phyloP scores from a whole-genome alignment of 2,888 invertebrate species.

The Malthinus flaveolus region DNA sequence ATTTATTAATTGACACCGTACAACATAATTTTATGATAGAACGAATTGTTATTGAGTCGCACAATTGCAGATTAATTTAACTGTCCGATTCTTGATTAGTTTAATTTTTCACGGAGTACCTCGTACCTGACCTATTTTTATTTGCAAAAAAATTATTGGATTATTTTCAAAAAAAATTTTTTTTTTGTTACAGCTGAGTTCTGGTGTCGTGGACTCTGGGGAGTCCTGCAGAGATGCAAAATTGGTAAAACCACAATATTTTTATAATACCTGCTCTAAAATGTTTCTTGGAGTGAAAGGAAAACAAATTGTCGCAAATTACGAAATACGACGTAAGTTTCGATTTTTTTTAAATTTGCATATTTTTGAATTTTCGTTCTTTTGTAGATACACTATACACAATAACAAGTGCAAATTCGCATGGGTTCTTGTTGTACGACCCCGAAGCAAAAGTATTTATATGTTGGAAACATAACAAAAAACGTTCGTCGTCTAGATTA shows the following conservation, averaged over 20 bases:
- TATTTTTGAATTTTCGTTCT: slow-evolving; percentile 11
- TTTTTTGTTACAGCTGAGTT: slow-evolving; percentile 36
- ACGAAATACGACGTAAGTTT: slow-evolving; percentile 27
- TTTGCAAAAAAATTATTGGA: no score
- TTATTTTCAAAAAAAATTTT: neutral
- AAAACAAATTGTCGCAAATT: slow-evolving; percentile 36
- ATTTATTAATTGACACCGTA: slow-evolving; percentile 34
- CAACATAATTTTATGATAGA: neutral
- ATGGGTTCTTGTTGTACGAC: slow-evolving; percentile 43
- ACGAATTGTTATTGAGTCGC: neutral
- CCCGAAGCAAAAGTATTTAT: slow-evolving; percentile 42
- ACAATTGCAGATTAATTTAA: neutral
- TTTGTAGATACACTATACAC: slow-evolving; percentile 34
- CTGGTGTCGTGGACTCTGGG: slow-evolving; percentile 30
- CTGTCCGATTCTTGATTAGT: neutral
- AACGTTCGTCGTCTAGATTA: slow-evolving; percentile 32
- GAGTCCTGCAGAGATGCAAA: slow-evolving; percentile 31
- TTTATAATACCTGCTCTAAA: slow-evolving; percentile 37
- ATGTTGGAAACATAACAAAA: slow-evolving; percentile 42
- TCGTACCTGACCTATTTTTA: no score
- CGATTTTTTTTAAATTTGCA: neutral
- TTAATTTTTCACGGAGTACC: no score
- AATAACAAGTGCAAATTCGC: slow-evolving; percentile 31
- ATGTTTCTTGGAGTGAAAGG: slow-evolving; percentile 41
- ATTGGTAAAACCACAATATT: slow-evolving; percentile 35